Base-by-base conservation (phyloP, 1,140 invertebrate species). In the Drosophila sproati region DNA sequence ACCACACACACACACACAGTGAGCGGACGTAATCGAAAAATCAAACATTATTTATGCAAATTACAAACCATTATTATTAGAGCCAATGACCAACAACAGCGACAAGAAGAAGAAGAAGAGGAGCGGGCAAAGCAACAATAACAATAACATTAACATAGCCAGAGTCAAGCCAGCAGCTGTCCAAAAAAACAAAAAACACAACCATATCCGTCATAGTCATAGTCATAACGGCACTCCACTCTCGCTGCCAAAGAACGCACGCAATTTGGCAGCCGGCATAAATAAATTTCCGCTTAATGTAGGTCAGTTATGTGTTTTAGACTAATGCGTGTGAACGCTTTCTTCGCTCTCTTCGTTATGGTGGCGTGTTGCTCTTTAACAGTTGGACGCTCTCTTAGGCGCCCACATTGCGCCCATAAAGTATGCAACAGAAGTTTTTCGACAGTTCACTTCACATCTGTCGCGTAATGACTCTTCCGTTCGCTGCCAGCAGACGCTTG, bases 251-350 rank as follows among this genome's bases (percentile, higher is more conserved):
- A 78, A 64, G 70, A 43, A 43, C 39, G 39, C 82, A 64, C 79
- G 80, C 80, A 87, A 88, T 88, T 89, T 89, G 85, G 80, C 80
- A 88, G 85, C 85, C 85, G 85, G 85, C 85, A 89, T 89, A 88
- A 88, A 89, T 88, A 88, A 78, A 80, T 89, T 89, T 88, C 69
- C 62, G 67, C 77, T 88, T 88, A 83, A 88, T 88, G 85, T 88
- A 88, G 85, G 85, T 88, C 85, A 88, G 85, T 89, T 68, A 75
- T 81, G 79, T 73, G 68, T 56, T 73, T 73, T 69, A 50, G 45
- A 73, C 41, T 45, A 52, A 43, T 47, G 4, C 50, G 43, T 41
- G 7, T 6, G 3, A 3, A 43, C 45, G 28, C 32, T 43, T 51
- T n/a, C 28, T 28, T 43, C 43, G 28, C 34, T 71, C 39, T 52